Evolutionary conservation across 2,888 invertebrate species (phyloP), one percentile per base, ranked within the genome.

Genomic region (Harmothoe impar): DNA sequence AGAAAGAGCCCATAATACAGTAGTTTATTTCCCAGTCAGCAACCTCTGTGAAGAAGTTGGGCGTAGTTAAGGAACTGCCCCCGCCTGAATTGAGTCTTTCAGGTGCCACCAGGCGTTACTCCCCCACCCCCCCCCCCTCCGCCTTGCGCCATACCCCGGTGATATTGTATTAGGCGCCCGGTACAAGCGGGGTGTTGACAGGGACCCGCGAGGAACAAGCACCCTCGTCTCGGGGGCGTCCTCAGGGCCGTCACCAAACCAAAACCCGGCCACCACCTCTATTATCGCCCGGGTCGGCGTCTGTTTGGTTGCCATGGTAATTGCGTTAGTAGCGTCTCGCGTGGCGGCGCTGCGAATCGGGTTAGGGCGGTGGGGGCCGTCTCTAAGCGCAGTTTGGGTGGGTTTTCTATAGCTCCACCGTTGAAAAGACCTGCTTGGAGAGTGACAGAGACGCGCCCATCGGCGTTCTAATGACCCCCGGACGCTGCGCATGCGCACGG

Each of bases 241-340:
- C 17, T 43, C 81, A 35, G 43, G 15, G 35, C 35, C 81, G 33
- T 81, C 81, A 43, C 81, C 81, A 77, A 77, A 77, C 62, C 62
- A 62, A 43, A 43, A 43, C 43, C 43, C 43, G 43, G 5, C 62
- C 62, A 62, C 62, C 25, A 77, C 77, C 81, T 43, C 81, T 35
- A 81, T 81, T 43, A 81, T 81, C 81, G 86, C 54, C 86, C 56
- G 29, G 29, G 84, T 54, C 54, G 84, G 86, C 54, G 56, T 86
- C 86, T 86, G 86, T 86, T 86, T 86, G 86, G 86, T 86, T 86
- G 52, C 54, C 56, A 86, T 86, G 54, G 86, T 86, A 86, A 86
- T 86, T 86, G 52, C 29, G 56, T 86, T 86, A 86, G 86, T 54
- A 54, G 86, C 56, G 86, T 52, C 54, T 43, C 52, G 52, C 54